Evolutionary conservation across 2,888 invertebrate species (phyloP).

Genomic region (Tachina grossa): DNA sequence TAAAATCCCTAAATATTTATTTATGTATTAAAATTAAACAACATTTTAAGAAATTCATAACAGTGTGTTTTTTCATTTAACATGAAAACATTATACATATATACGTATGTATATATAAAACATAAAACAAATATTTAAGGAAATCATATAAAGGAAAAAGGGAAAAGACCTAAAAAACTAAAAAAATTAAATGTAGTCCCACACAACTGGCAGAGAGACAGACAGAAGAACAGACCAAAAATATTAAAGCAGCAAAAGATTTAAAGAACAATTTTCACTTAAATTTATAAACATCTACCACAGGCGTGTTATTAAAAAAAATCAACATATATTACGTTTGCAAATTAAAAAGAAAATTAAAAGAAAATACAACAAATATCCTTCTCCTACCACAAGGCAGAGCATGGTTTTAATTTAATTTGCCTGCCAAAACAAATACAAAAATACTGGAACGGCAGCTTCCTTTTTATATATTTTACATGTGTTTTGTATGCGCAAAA

Average conservation of each 20-base stretch:
- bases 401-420: conserved; percentile 69
- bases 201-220: not conserved
- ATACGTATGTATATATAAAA: not conserved
- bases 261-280: conserved; percentile 53
- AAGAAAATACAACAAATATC: conserved; percentile 13
- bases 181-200: conserved; percentile 11
- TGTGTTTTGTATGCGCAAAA: not conserved
- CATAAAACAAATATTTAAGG: conserved; percentile 28
- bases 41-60: conserved; percentile 1
- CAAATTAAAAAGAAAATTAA: conserved; percentile 25
- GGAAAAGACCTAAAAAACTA: no score
- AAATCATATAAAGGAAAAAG: conserved; percentile 11
- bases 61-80: not conserved
- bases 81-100: not conserved
- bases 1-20: conserved; percentile 32
- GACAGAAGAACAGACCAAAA: not conserved
- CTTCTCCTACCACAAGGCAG: conserved; percentile 29
- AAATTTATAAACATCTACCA: not conserved
- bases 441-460: conserved; percentile 61
- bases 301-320: not conserved
- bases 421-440: conserved; percentile 68
- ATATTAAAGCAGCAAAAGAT: conserved; percentile 32
- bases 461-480: conserved; percentile 48
- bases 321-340: not conserved
- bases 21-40: conserved; percentile 17